These are phyloP conservation scores for Teleogryllus oceanicus DNA, from an alignment of 2,888 invertebrate species.

Conservation along the genomic window DNA sequence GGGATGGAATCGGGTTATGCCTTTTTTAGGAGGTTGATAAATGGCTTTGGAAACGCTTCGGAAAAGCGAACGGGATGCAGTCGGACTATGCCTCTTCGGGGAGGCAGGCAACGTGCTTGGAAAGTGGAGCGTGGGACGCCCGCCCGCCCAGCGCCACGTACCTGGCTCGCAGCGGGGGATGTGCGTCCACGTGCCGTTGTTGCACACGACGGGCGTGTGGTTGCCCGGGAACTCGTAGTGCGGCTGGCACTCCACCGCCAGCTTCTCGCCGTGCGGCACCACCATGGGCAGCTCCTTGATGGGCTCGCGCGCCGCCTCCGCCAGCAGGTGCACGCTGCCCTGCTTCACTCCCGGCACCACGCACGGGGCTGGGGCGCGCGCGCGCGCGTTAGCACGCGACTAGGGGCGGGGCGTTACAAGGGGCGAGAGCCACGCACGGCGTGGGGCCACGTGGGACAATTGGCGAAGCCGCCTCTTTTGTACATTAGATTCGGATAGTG, in stretches of 20 bases:
- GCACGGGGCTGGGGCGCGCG: conserved; percentile 74
- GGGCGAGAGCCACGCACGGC: too few species aligned
- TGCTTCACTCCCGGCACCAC: conserved; percentile 85
- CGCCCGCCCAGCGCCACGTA: conserved; percentile 43
- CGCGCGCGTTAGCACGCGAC: neutral
- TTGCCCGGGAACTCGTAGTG: conserved; percentile 76
- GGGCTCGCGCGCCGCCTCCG: conserved; percentile 30
- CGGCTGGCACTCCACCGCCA: conserved; percentile 75
- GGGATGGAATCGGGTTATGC: too few species aligned
- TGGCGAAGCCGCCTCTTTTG: too few species aligned
- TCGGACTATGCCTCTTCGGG: too few species aligned
- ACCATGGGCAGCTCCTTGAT: conserved; percentile 49
- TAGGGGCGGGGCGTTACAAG: too few species aligned
- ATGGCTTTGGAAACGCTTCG: too few species aligned
- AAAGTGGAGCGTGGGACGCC: too few species aligned
- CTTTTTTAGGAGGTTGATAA: too few species aligned
- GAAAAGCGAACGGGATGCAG: too few species aligned
- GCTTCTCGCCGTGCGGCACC: conserved; percentile 67
- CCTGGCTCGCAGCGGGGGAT: conserved; percentile 83
- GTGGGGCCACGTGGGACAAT: too few species aligned
- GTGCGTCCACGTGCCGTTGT: conserved; percentile 94
- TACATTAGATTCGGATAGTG: too few species aligned
- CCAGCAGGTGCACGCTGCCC: conserved; percentile 66
- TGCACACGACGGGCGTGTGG: conserved; percentile 74
- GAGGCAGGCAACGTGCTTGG: too few species aligned